Base-by-base conservation (phyloP, 2,113 vertebrate species). In the Nesoenas mayeri region DNA sequence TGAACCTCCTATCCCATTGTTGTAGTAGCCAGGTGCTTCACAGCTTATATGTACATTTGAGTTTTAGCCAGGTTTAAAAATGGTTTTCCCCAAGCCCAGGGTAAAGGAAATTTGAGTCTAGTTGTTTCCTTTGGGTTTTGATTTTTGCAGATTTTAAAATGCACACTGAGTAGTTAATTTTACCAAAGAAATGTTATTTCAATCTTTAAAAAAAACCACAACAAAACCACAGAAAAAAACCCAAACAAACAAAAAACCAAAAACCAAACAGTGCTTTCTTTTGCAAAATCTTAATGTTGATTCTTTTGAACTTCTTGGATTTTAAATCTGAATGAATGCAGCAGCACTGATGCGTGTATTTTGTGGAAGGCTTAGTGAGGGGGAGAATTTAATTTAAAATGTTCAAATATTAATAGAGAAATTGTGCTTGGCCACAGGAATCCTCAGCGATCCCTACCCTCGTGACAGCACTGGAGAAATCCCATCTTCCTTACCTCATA, bases 401-500 rank as follows among this genome's bases (percentile, higher is more conserved):
- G 4, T 50, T 77, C 62, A 31, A 54, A 67, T 47, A 47, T 47
- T 47, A 47, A 47, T 44, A 67, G 36, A 85, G 67, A 89, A 96
- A 70, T 9, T 2, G 0, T 62, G 17, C 50, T 72, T 79, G 72
- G 36, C 58, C 19, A 6, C 67, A 71, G 38, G 58, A 93, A 57
- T 79, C 54, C 32, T 83, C 72, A 69, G 50, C 4, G 12, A 66
- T 77, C 56, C 1, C 0, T 83, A 56, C 72, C 34, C 54, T 83
- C 65, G 12, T 83, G 79, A 73, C 31, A 60, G 50, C 58, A 65
- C n/a, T 1, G 1, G 29, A 84, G 29, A 88, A 90, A 93, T 80
- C 42, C 32, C 32, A 42, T 77, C 83, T 75, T 91, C 69, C 34
- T 89, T 72, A 80, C 61, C 53, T 95, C 69, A 84, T 86, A 67